Evolutionary conservation across 2,888 invertebrate genomes (phyloP), one percentile per base, ranked within the genome.

Genomic region (Drosophila testacea): DNA sequence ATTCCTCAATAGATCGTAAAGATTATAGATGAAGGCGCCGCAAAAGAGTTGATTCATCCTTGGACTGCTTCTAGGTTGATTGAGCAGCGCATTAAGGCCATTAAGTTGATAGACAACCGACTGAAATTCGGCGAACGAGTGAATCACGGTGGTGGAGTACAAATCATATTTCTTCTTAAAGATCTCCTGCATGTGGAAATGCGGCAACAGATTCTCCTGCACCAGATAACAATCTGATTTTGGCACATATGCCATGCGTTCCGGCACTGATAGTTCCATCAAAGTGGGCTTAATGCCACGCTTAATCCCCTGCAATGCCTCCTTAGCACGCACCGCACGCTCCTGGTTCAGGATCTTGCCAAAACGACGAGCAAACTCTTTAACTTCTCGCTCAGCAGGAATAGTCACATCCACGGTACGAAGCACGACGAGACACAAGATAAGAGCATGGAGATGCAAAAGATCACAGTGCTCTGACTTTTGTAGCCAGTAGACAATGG

Each of bases 11-110:
- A 95, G 94, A 32, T 92, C 91, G 65, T 95, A 95, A 30, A 96
- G 92, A 92, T 97, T 97, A 83, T 96, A 97, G 1, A 96, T 90
- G 91, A 96, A 95, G 0, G 96, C 95, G 0, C 97, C 96, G 91
- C 96, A 95, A 77, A 94, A 96, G 70, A 94, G 93, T 81, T 94
- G 94, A n/a, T 94, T 94, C 85, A 95, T 93, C 39, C 93, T 92
- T 42, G 94, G 94, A 73, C 93, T 91, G 38, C 93, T 88, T 84
- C 94, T 95, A 0, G 95, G 95, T 64, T 92, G 93, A 63, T 94
- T 93, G 55, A 96, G 93, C 41, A 97, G 86, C 1, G 93, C 93
- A 92, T 97, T 97, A 9, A 97, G 73, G 0, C 89, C 88, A 41
- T 86, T 88, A 1, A 93, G 64, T 56, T 92, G 91, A 55, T 87